These are phyloP conservation scores for Agelastica alni DNA, from an alignment of 2,888 invertebrate genomes.

Conservation along the genomic window DNA sequence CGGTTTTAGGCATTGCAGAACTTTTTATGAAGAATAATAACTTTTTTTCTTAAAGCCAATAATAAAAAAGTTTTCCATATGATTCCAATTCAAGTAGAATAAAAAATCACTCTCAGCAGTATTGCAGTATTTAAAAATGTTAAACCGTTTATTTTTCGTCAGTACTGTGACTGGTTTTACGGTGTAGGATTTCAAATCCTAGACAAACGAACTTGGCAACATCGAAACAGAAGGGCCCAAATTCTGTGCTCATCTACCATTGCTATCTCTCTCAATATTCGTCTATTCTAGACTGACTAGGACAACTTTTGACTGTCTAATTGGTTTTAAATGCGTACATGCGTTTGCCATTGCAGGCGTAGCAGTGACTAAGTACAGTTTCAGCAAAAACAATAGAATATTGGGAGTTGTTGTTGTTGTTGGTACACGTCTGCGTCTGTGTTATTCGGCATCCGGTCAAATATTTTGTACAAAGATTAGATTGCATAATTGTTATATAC, in stretches of 20 bases:
- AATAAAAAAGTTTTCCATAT: no score
- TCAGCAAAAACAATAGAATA: conserved; percentile 38
- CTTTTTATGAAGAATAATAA: no score
- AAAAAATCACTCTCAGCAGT: no score
- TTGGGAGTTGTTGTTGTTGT: conserved; percentile 14
- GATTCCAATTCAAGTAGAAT: no score
- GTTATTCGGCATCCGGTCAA: not conserved
- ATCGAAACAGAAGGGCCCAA: conserved; percentile 33
- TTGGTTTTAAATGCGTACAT: conserved; percentile 38
- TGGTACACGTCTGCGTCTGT: conserved; percentile 5
- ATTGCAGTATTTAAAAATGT: no score
- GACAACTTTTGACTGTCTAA: conserved; percentile 39
- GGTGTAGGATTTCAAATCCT: no score
- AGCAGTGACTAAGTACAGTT: conserved; percentile 33
- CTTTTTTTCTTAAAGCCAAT: no score
- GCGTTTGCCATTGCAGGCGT: conserved; percentile 27
- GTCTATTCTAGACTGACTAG: conserved; percentile 41
- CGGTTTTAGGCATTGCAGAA: no score
- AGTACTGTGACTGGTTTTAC: no score
- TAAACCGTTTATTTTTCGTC: no score
- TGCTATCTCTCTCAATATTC: conserved; percentile 28
- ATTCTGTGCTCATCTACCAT: conserved; percentile 20
- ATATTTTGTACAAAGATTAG: not conserved
- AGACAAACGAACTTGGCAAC: conserved; percentile 19
- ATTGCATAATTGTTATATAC: not conserved